A percentile compares a stretch with the other conserved stretches of the same genome.
phyloP scores from a whole-genome alignment of 2,113 vertebrate genomes.

The Pteruthius melanotis region DNA sequence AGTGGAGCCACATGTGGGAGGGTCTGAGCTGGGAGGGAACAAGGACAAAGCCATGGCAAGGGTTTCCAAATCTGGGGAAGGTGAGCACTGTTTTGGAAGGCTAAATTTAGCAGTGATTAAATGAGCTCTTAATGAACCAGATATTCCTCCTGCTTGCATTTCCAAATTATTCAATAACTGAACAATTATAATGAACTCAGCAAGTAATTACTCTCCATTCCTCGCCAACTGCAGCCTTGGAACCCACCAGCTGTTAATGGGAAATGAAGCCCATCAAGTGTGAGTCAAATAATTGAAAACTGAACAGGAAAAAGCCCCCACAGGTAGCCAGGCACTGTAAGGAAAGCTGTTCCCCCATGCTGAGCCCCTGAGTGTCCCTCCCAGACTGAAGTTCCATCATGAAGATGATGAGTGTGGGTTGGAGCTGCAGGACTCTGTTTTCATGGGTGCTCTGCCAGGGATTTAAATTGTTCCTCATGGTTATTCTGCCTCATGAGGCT shows the following conservation, averaged over 20 bases:
- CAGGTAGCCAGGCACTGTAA: neutral
- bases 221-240: neutral
- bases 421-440: neutral
- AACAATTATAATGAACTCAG: constrained; percentile 21
- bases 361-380: neutral
- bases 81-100: neutral
- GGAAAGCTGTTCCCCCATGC: neutral
- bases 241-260: neutral
- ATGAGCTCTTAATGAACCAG: constrained; percentile 19
- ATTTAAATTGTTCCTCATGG: neutral
- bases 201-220: neutral
- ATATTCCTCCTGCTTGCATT: neutral
- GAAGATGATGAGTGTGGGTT: accelerated
- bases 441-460: neutral
- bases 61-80: neutral
- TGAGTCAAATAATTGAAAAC: neutral
- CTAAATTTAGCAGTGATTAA: constrained; percentile 26
- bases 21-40: neutral
- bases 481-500: neutral
- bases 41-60: neutral
- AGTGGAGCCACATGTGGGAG: neutral
- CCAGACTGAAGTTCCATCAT: neutral
- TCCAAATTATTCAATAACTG: constrained; percentile 20
- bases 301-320: neutral
- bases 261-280: neutral